These are phyloP conservation scores for Martes martes DNA, from an alignment of 2,113 vertebrate species.

Conservation along the genomic window DNA sequence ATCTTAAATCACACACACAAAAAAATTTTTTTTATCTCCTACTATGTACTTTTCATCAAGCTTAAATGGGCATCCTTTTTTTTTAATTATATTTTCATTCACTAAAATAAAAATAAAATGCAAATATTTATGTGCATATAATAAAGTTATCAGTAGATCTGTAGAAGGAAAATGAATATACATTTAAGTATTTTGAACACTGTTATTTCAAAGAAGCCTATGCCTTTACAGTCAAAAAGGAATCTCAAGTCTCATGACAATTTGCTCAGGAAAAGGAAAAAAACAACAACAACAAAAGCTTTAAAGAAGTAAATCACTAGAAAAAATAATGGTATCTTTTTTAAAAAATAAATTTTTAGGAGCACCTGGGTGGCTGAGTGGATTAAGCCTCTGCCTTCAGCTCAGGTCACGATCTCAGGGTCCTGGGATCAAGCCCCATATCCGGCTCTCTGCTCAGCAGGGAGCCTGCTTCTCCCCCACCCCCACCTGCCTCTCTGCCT, in stretches of 20 bases:
- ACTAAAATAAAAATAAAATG: conserved; percentile 3
- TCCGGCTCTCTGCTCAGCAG: no score
- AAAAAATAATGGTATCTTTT: background rate
- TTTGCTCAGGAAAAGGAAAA: background rate
- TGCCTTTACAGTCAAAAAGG: background rate
- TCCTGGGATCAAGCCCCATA: no score
- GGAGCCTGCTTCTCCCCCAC: no score
- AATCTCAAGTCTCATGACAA: background rate
- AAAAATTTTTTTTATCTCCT: background rate
- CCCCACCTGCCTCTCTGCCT: no score
- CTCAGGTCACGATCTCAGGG: no score
- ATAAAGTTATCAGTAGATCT: background rate
- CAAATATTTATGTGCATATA: conserved; percentile 34
- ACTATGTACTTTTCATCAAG: background rate
- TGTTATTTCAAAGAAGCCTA: background rate
- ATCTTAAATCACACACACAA: background rate
- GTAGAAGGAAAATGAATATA: conserved; percentile 4
- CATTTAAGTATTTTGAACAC: background rate
- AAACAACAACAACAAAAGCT: background rate
- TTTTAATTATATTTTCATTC: conserved; percentile 19
- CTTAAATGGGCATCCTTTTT: background rate
- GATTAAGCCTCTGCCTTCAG: no score
- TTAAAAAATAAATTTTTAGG: background rate
- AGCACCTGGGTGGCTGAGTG: no score
- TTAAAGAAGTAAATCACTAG: background rate